These are phyloP conservation scores for Orgyia antiqua DNA, from an alignment of 2,888 invertebrate genomes.

Conservation along the genomic window DNA sequence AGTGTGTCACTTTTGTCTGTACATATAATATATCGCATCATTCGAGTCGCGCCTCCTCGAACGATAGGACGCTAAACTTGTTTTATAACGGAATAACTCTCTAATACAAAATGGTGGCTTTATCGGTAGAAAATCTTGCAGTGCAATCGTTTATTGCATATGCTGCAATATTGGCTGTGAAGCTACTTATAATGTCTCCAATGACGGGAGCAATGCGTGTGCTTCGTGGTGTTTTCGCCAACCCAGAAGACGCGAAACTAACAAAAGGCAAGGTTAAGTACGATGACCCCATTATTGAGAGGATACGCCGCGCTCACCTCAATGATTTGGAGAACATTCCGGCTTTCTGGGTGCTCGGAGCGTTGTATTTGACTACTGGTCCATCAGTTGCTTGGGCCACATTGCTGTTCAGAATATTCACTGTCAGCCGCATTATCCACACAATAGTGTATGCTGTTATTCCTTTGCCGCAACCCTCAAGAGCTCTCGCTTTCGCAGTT, in stretches of 20 bases:
- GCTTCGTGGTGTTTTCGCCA: conserved; percentile 42
- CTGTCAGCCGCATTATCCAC: conserved; percentile 77
- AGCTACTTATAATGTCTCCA: conserved; percentile 38
- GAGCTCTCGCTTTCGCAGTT: conserved; percentile 48
- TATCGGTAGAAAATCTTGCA: conserved; percentile 37
- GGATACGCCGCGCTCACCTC: conserved; percentile 77
- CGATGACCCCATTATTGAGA: conserved; percentile 53
- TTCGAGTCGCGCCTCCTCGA: conserved; percentile 9
- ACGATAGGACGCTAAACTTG: no score
- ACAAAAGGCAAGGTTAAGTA: conserved; percentile 49
- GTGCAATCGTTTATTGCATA: conserved; percentile 58
- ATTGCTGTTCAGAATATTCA: conserved; percentile 68
- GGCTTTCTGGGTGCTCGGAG: conserved; percentile 79
- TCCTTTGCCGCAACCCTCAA: conserved; percentile 77
- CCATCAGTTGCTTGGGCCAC: conserved; percentile 63
- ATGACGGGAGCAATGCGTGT: conserved; percentile 43
- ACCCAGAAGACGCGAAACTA: conserved; percentile 52
- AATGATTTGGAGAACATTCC: conserved; percentile 87
- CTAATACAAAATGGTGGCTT: conserved; percentile 35
- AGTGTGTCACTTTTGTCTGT: no score
- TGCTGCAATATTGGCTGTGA: conserved; percentile 53
- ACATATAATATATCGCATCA: no score
- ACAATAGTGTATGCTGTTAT: conserved; percentile 81
- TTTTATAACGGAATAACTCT: no score
- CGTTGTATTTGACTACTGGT: conserved; percentile 78